phyloP scores from a whole-genome alignment of 2,797 vertebrate genomes.

The Zalophus californianus region DNA sequence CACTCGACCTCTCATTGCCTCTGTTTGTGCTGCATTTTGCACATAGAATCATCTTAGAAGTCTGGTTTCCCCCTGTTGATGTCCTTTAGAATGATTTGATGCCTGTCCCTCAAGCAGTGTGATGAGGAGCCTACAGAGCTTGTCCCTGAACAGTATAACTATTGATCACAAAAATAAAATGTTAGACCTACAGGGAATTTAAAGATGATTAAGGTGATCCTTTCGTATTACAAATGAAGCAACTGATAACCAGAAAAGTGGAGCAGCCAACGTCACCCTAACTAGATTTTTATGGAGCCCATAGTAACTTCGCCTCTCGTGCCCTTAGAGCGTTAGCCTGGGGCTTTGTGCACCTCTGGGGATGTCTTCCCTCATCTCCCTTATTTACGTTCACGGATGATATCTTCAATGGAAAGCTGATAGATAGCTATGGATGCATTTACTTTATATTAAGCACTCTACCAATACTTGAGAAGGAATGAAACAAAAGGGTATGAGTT shows the following conservation, averaged over 20 bases:
- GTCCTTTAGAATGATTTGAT: neutral
- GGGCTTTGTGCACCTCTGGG: accelerated
- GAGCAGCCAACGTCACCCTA: neutral
- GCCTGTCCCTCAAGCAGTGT: neutral
- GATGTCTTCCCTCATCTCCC: neutral
- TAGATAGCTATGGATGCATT: neutral
- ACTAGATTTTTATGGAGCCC: neutral
- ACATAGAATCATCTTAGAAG: neutral
- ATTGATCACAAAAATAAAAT: neutral
- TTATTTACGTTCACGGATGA: neutral
- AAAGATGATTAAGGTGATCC: neutral
- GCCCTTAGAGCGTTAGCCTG: neutral
- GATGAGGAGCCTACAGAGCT: neutral
- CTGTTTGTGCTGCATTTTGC: neutral
- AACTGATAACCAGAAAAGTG: neutral
- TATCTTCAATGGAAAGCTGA: neutral
- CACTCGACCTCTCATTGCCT: neutral
- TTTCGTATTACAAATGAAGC: neutral
- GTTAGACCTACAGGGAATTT: neutral
- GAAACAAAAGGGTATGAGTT: neutral
- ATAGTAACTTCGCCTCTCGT: neutral
- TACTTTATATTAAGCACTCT: neutral
- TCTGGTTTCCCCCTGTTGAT: neutral
- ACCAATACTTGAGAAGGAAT: neutral
- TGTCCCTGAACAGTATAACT: neutral